phyloP scores from a whole-genome alignment of 2,113 vertebrate species.

The Perca flavescens region DNA sequence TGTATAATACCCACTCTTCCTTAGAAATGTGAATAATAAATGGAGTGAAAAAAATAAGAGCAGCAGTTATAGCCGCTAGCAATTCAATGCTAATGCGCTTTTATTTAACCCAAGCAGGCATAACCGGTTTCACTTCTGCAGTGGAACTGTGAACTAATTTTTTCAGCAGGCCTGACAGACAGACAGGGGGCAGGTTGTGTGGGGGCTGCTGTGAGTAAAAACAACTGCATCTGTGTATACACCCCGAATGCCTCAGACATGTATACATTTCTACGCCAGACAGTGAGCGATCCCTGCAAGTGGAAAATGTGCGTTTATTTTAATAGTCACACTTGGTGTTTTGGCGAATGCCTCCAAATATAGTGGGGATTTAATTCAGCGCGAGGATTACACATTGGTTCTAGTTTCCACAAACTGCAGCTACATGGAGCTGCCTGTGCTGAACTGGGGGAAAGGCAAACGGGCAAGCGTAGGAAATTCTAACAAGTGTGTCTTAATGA shows the following conservation, averaged over 20 bases:
- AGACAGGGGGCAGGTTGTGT: slow-evolving; percentile 41
- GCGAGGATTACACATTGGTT: slow-evolving; percentile 40
- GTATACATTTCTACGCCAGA: slow-evolving; percentile 64
- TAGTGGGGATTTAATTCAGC: slow-evolving; percentile 47
- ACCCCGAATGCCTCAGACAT: slow-evolving; percentile 63
- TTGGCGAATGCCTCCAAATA: slow-evolving; percentile 62
- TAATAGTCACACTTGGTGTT: slow-evolving; percentile 65
- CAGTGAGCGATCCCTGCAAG: slow-evolving; percentile 64
- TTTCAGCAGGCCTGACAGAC: slow-evolving; percentile 18
- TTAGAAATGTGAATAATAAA: slow-evolving; percentile 5
- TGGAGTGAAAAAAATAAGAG: background rate
- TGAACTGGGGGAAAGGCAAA: slow-evolving; percentile 25
- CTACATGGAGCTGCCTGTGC: slow-evolving; percentile 17
- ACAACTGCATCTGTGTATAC: slow-evolving; percentile 74
- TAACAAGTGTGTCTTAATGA: slow-evolving; percentile 9
- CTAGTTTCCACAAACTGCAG: slow-evolving; percentile 63
- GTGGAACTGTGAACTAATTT: slow-evolving; percentile 37
- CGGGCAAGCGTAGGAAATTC: slow-evolving; percentile 15
- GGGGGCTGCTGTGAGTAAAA: slow-evolving; percentile 55
- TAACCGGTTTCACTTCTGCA: background rate
- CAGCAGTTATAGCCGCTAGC: background rate
- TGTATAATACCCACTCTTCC: background rate
- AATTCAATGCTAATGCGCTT: slow-evolving; percentile 28
- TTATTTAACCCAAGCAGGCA: slow-evolving; percentile 13
- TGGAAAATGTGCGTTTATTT: slow-evolving; percentile 82